Evolutionary conservation across 2,797 vertebrate genomes (phyloP).

Genomic region (Xenops minutus): DNA sequence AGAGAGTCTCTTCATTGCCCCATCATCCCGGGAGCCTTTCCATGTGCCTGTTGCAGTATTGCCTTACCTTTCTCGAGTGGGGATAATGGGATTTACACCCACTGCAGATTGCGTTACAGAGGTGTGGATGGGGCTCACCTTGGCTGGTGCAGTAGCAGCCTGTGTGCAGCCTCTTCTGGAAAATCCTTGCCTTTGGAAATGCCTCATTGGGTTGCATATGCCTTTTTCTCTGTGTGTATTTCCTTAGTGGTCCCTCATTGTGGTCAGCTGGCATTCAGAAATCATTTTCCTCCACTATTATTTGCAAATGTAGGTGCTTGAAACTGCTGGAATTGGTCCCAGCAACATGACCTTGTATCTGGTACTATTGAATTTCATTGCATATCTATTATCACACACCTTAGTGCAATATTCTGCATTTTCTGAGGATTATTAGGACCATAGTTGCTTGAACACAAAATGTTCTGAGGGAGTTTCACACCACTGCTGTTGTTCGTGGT

Average conservation of each 20-base stretch:
- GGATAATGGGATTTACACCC: accelerated
- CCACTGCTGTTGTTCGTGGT: neutral
- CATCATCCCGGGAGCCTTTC: accelerated
- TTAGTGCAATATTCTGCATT: neutral
- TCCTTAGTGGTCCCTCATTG: accelerated
- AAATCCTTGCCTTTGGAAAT: neutral
- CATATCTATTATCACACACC: neutral
- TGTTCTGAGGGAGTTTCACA: neutral
- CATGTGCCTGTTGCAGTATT: neutral
- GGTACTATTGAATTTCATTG: neutral
- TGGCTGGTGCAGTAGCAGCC: neutral
- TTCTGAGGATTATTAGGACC: neutral
- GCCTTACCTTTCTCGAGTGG: neutral
- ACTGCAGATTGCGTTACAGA: neutral
- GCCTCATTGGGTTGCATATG: accelerated
- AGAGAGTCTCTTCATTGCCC: neutral
- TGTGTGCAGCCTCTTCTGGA: accelerated
- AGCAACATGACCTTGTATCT: neutral
- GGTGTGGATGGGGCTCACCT: neutral
- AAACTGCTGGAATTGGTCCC: neutral
- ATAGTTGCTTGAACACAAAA: neutral
- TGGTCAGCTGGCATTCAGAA: neutral
- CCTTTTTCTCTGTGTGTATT: neutral
- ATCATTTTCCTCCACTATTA: neutral
- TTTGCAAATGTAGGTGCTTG: neutral